phyloP scores from a whole-genome alignment of 1,140 invertebrate species.

The Gonioctena quinquepunctata region DNA sequence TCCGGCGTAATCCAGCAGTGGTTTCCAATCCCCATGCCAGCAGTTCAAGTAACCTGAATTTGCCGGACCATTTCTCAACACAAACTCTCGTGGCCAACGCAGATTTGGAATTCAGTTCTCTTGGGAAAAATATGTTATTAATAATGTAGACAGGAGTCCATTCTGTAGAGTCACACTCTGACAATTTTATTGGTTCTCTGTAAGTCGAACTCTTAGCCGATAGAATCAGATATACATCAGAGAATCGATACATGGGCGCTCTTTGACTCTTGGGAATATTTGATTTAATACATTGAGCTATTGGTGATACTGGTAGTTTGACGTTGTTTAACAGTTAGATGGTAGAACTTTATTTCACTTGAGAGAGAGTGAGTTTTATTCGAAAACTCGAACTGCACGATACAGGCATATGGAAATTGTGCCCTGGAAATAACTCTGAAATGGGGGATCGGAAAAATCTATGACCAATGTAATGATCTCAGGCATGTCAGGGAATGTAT shows the following conservation, averaged over 20 bases:
- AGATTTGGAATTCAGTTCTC: conserved; percentile 34
- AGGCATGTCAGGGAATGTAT: too few relatives aligned
- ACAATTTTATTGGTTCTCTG: conserved; percentile 34
- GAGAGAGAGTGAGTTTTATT: too few relatives aligned
- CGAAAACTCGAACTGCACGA: too few relatives aligned
- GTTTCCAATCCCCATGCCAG: conserved; percentile 39
- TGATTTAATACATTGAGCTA: not conserved
- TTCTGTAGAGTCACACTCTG: conserved; percentile 31
- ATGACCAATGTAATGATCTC: too few relatives aligned
- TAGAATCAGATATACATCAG: conserved; percentile 23
- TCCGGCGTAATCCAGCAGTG: conserved; percentile 23
- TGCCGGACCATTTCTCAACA: conserved; percentile 44
- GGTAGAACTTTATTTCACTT: too few relatives aligned
- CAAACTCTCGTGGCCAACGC: conserved; percentile 28
- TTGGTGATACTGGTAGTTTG: too few relatives aligned
- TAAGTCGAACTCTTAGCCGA: conserved; percentile 31
- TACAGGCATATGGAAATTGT: too few relatives aligned
- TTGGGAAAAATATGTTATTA: conserved; percentile 36
- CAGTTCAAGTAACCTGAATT: conserved; percentile 30
- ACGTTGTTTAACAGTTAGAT: too few relatives aligned
- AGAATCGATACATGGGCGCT: not conserved
- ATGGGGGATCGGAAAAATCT: too few relatives aligned
- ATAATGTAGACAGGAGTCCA: conserved; percentile 36
- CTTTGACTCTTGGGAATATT: not conserved
- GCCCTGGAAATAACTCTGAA: too few relatives aligned